phyloP scores from a whole-genome alignment of 2,797 vertebrate genomes.

The Florisuga fusca region DNA sequence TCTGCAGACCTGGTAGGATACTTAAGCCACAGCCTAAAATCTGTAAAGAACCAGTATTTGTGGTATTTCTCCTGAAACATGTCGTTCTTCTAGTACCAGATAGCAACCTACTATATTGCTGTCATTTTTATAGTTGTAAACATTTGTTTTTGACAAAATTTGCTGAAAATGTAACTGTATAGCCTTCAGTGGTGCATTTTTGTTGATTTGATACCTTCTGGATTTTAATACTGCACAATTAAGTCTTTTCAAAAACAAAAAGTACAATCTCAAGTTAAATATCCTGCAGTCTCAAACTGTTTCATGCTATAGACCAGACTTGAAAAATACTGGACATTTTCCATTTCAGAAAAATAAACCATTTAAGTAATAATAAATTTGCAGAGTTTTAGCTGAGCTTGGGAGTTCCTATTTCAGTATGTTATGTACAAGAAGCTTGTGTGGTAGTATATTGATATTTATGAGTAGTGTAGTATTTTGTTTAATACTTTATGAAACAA shows the following conservation, averaged over 20 bases:
- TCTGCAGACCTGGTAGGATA: slow-evolving; percentile 9
- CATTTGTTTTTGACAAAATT: background rate
- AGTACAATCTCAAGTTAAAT: background rate
- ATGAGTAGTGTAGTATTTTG: background rate
- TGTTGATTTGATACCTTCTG: background rate
- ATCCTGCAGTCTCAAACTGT: background rate
- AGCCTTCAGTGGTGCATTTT: background rate
- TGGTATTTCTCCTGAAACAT: slow-evolving; percentile 14
- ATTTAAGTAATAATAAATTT: background rate
- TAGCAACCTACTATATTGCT: background rate
- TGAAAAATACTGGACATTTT: background rate
- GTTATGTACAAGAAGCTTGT: background rate
- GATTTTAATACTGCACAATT: background rate
- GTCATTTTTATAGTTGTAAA: background rate
- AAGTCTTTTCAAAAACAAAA: background rate
- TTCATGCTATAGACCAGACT: background rate
- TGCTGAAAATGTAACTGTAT: background rate
- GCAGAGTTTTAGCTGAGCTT: background rate
- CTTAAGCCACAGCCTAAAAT: background rate
- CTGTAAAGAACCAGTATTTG: background rate
- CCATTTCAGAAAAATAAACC: background rate
- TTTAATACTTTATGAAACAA: background rate
- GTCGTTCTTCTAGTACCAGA: background rate
- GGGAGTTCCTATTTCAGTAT: background rate
- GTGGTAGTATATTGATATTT: background rate